These are phyloP conservation scores for Anableps anableps DNA, from an alignment of 2,797 vertebrate species.

Conservation along the genomic window DNA sequence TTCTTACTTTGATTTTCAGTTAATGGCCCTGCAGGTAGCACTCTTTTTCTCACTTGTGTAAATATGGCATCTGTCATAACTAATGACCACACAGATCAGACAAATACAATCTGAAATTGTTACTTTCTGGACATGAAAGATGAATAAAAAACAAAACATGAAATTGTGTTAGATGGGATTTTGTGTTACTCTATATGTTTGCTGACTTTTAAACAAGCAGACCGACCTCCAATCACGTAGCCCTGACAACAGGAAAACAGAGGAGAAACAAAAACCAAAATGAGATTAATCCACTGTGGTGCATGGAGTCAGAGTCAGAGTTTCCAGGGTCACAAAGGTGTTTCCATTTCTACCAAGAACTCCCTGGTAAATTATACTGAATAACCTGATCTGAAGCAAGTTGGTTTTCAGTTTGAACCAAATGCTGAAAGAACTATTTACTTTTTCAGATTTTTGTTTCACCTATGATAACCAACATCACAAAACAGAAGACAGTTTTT, in stretches of 20 bases:
- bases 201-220: constrained; percentile 1
- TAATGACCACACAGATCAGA: not conserved
- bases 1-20: constrained; percentile 9
- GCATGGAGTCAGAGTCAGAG: not conserved
- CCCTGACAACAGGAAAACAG: not conserved
- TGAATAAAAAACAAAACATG: not conserved
- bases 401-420: not conserved
- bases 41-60: not conserved
- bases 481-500: not conserved
- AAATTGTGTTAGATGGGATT: not conserved
- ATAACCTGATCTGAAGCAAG: not conserved
- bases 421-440: not conserved
- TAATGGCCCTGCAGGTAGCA: constrained; percentile 21
- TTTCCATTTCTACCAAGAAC: not conserved
- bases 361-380: not conserved
- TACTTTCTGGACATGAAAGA: not conserved
- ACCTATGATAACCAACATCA: not conserved
- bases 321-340: not conserved
- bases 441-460: not conserved
- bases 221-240: not conserved
- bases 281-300: not conserved
- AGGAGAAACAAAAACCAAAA: not conserved
- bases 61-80: not conserved
- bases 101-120: not conserved
- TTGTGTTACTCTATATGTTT: not conserved